Percentiles rank a stretch among this genome's conserved stretches.
phyloP scores from a whole-genome alignment of 2,888 invertebrate genomes.

The Nasonovia ribisnigri region DNA sequence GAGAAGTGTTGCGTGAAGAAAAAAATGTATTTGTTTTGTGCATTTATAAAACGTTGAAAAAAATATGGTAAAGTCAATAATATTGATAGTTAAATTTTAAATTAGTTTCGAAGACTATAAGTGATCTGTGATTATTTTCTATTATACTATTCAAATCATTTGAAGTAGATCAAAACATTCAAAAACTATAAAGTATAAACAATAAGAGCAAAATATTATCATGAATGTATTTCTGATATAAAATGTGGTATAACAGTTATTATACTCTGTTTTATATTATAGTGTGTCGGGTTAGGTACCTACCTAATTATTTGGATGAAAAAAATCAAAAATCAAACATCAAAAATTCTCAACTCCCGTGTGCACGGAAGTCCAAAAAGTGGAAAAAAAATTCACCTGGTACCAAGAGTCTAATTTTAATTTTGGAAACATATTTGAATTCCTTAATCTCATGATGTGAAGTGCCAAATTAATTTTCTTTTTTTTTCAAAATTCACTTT shows the following conservation, averaged over 20 bases:
- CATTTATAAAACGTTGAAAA: no score
- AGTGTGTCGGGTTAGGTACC: background rate
- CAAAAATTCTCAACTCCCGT: no score
- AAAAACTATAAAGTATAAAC: background rate
- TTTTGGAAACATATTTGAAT: no score
- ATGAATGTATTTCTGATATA: background rate
- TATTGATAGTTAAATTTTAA: background rate
- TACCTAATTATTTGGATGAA: background rate
- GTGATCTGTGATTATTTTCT: background rate
- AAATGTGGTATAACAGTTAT: background rate
- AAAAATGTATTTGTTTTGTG: background rate
- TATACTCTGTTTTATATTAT: background rate
- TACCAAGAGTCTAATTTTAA: no score
- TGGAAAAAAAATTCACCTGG: no score
- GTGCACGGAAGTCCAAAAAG: no score
- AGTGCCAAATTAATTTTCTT: no score
- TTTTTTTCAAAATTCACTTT: no score
- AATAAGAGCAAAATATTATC: background rate
- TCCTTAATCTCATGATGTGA: no score
- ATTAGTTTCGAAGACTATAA: background rate
- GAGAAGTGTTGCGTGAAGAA: background rate
- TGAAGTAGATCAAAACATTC: background rate
- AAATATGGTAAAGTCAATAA: background rate
- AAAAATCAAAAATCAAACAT: no score
- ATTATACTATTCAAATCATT: background rate